These are phyloP conservation scores for Camponotus fellah DNA, from an alignment of 2,888 invertebrate species.

Conservation along the genomic window DNA sequence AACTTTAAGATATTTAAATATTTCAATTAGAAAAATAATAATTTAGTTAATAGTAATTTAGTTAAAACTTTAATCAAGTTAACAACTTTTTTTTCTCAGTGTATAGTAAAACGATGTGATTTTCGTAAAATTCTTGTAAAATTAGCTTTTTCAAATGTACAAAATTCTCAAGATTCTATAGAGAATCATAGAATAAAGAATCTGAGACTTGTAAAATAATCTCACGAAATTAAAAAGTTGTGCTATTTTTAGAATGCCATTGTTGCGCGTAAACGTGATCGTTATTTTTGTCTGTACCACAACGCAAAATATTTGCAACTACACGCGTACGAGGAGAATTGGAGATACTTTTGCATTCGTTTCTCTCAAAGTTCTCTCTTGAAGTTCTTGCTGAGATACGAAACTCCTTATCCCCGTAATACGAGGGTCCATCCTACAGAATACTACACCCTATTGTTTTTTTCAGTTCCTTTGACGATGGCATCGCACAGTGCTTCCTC, in stretches of 20 bases:
- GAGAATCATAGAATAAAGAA: neutral
- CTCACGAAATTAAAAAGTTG: neutral
- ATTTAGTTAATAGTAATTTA: no score
- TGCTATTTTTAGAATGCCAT: neutral
- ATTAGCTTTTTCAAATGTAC: neutral
- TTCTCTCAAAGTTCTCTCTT: neutral
- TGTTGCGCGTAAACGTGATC: neutral
- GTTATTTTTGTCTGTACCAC: neutral
- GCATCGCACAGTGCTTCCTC: neutral
- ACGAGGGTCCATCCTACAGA: neutral
- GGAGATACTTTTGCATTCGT: slow-evolving; percentile 23
- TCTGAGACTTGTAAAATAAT: neutral
- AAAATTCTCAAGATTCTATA: neutral
- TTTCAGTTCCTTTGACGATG: slow-evolving; percentile 15
- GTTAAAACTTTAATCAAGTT: no score
- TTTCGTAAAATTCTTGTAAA: neutral
- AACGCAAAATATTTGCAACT: neutral
- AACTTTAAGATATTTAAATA: no score
- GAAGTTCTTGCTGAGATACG: neutral
- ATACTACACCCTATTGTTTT: slow-evolving; percentile 24
- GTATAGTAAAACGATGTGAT: neutral
- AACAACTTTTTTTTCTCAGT: no score
- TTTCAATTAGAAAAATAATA: no score
- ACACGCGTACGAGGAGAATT: neutral
- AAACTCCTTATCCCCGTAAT: slow-evolving; percentile 34